phyloP scores from a whole-genome alignment of 1,140 invertebrate species.

The Drosophila ananassae region DNA sequence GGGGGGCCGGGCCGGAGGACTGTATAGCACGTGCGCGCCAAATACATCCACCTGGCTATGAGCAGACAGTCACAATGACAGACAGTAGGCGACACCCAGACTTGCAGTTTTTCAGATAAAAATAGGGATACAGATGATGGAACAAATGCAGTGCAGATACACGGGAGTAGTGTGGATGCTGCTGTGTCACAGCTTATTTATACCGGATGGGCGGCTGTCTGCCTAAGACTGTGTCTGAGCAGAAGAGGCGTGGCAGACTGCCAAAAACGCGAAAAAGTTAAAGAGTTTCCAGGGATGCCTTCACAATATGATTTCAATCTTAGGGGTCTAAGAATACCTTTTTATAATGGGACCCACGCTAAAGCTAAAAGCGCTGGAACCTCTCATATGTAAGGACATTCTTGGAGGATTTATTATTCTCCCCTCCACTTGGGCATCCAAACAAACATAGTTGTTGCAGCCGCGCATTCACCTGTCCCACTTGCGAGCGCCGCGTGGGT shows the following conservation, averaged over 20 bases:
- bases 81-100: slow-evolving; percentile 15
- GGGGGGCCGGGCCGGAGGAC: neutral
- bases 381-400: neutral
- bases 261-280: neutral
- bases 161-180: slow-evolving; percentile 29
- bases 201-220: neutral
- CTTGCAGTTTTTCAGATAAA: slow-evolving; percentile 1
- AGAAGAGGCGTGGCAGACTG: slow-evolving; percentile 18
- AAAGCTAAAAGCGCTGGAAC: neutral
- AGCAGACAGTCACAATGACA: slow-evolving; percentile 22
- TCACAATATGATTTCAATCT: neutral
- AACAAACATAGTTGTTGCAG: slow-evolving; percentile 27
- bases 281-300: neutral
- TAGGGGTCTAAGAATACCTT: no score
- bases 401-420: neutral
- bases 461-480: slow-evolving; percentile 3
- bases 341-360: neutral
- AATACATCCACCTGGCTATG: slow-evolving; percentile 47
- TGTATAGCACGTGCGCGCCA: slow-evolving; percentile 39
- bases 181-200: slow-evolving; percentile 18
- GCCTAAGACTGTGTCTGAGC: neutral
- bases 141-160: slow-evolving; percentile 3
- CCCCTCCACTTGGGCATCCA: slow-evolving; percentile 20
- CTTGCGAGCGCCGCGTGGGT: slow-evolving; percentile 50
- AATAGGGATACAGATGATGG: slow-evolving; percentile 27